Percentiles rank a stretch among this genome's conserved stretches.
phyloP scores from a whole-genome alignment of 2,797 vertebrate genomes.

The Epinephelus malabaricus region DNA sequence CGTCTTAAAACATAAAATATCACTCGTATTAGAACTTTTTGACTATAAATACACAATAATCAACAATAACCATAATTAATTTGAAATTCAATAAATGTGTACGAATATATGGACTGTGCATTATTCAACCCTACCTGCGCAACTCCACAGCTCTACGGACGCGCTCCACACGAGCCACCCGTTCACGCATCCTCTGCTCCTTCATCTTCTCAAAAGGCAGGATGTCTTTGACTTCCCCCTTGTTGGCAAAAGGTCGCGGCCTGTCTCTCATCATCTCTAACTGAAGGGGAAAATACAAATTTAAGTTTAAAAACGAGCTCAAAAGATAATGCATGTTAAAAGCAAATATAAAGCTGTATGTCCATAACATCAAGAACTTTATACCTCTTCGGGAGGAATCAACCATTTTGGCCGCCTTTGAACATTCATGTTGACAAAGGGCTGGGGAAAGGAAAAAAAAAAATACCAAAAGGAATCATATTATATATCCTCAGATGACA shows the following conservation, averaged over 20 bases:
- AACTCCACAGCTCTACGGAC: conserved; percentile 92
- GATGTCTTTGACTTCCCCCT: conserved; percentile 90
- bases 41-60: not conserved
- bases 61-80: not conserved
- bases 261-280: conserved; percentile 90
- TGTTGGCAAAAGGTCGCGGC: conserved; percentile 87
- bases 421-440: conserved; percentile 77
- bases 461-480: not conserved
- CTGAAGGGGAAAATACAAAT: conserved; percentile 67
- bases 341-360: not conserved
- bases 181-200: conserved; percentile 93
- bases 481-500: not conserved
- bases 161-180: conserved; percentile 92
- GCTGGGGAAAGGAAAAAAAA: conserved; percentile 60
- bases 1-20: conserved; percentile 80
- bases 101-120: not conserved
- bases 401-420: conserved; percentile 84
- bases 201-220: conserved; percentile 99
- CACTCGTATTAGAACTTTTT: not conserved
- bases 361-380: not conserved
- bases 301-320: not conserved
- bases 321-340: not conserved
- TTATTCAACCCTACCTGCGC: conserved; percentile 87
- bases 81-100: too few species aligned
- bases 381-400: conserved; percentile 86